Evolutionary conservation across 2,797 vertebrate species (phyloP).

Genomic region (Xerus rutilus): DNA sequence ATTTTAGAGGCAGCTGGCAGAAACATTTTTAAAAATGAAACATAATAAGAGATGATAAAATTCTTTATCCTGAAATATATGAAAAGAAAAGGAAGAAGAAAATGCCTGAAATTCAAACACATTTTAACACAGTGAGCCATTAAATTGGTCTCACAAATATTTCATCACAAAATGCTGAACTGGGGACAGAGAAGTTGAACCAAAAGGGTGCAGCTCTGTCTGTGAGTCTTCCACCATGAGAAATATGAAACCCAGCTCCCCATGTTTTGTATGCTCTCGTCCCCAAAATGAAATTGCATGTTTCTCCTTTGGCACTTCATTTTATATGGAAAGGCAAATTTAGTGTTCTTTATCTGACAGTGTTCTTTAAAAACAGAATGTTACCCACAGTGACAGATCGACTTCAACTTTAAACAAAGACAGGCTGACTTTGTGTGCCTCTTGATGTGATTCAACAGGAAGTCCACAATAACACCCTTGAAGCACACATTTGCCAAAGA

Average conservation of each 20-base stretch:
- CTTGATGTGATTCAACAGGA: constrained; percentile 62
- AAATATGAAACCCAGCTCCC: not conserved
- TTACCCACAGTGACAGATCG: constrained; percentile 15
- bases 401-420: not conserved
- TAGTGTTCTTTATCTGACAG: constrained; percentile 37
- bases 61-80: constrained; percentile 15
- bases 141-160: not conserved
- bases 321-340: constrained; percentile 8
- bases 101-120: not conserved
- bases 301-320: not conserved
- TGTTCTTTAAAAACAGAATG: not conserved
- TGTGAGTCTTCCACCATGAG: not conserved
- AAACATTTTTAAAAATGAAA: constrained; percentile 12
- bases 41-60: not conserved
- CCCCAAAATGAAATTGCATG: not conserved
- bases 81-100: constrained; percentile 14
- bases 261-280: rapidly evolving
- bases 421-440: not conserved
- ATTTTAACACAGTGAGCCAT: not conserved
- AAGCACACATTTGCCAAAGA: not conserved
- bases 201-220: not conserved
- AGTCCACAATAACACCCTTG: not conserved
- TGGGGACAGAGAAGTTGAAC: not conserved
- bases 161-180: not conserved
- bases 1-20: not conserved